Evolutionary conservation across 1,140 invertebrate genomes (phyloP), one percentile per base, ranked within the genome.

Genomic region (Druon quercuslanigerum): DNA sequence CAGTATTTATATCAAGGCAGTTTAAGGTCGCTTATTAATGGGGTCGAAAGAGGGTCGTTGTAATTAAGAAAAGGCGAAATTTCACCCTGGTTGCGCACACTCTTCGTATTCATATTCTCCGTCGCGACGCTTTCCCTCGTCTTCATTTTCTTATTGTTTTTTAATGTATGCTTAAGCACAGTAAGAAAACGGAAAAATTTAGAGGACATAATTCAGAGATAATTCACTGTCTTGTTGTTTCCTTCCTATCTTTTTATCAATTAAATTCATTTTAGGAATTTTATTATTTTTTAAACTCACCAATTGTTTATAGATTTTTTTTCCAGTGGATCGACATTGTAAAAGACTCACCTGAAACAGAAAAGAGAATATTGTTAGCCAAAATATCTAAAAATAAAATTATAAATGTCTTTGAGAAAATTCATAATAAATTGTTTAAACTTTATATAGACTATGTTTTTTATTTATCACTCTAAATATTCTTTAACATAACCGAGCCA

Each of bases 1-100:
- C 86, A 87, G 84, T 87, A 87, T 87, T 86, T 88, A 87, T 87
- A 88, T 86, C 86, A 86, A 80, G 82, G 81, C 83, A 85, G 85
- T 88, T 88, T 88, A 66, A 66, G 86, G 82, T 77, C 83, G 83
- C 81, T 88, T 88, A 88, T 88, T 88, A 88, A 88, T 87, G 87
- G 82, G 81, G 82, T 79, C 80, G 79, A 88, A 13, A 87, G 81
- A 82, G 81, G 84, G 84, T 80, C 78, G 84, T 87, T 86, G 86
- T 88, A 89, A 89, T 88, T 87, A 89, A 89, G 86, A 86, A 74
- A 82, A 85, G 60, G 76, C 82, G 72, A 82, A 84, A 87, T 88
- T 85, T 81, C 81, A 80, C 85, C 82, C 78, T 52, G 57, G 60
- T 40, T 25, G 20, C 17, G 20, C 17, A 50, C 51, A 60, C 57